A percentile compares a stretch with the other conserved stretches of the same genome.
phyloP scores from a whole-genome alignment of 2,888 invertebrate genomes.

The Sphecodes monilicornis region DNA sequence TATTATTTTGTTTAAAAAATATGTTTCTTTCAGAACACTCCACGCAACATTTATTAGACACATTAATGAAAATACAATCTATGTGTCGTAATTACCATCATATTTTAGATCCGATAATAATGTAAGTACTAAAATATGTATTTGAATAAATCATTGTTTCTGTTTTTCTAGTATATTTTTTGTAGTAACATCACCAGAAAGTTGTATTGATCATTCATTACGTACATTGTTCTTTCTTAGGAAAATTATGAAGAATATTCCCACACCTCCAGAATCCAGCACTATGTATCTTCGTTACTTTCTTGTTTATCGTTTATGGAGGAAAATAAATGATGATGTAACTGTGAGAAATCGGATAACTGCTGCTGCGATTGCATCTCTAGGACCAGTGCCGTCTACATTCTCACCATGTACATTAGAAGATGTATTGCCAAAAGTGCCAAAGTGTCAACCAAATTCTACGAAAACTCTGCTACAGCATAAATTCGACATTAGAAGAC shows the following conservation, averaged over 20 bases:
- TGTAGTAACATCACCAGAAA: neutral
- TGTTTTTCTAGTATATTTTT: neutral
- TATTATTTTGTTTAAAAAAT: neutral
- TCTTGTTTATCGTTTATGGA: constrained; percentile 81
- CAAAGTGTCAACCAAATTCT: constrained; percentile 74
- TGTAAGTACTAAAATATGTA: constrained; percentile 76
- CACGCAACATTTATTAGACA: constrained; percentile 80
- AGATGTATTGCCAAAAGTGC: constrained; percentile 80
- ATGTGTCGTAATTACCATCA: constrained; percentile 77
- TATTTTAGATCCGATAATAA: constrained; percentile 81
- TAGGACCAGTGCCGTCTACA: constrained; percentile 74
- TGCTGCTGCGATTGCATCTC: constrained; percentile 73
- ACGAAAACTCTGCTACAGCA: constrained; percentile 75
- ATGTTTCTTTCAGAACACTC: constrained; percentile 79
- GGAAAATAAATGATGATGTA: constrained; percentile 77
- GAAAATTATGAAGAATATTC: constrained; percentile 78
- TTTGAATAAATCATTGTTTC: neutral
- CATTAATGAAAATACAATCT: constrained; percentile 80
- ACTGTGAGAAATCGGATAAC: constrained; percentile 77
- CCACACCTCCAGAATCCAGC: constrained; percentile 74
- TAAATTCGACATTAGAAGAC: constrained; percentile 78
- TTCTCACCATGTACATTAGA: constrained; percentile 75
- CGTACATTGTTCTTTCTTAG: constrained; percentile 65
- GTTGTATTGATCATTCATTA: neutral
- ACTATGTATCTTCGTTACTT: constrained; percentile 80